Conservation (phyloP, 35 echinoderm and acorn worm species). For the Ophioderma brevispina region DNA sequence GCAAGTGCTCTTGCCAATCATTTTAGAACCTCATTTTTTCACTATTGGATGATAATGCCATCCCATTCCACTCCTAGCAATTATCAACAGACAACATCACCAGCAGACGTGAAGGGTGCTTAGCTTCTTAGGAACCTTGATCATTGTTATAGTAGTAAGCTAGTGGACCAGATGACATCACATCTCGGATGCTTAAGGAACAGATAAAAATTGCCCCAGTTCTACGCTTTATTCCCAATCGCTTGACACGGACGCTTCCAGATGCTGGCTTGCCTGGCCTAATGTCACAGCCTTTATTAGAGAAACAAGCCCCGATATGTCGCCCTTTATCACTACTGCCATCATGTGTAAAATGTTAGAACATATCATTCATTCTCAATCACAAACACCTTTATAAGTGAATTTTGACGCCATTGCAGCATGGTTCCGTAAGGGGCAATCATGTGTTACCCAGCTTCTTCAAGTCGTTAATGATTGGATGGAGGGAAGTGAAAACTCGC, state of each 20-base stretch:
- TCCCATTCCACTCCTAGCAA: constrained; percentile 4
- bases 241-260: too few relatives aligned
- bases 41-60: neutral
- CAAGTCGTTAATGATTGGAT: too few relatives aligned
- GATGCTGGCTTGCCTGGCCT: too few relatives aligned
- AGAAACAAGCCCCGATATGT: neutral
- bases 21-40: constrained; percentile 22
- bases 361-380: constrained; percentile 12
- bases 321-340: too few relatives aligned
- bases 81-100: neutral
- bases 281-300: neutral
- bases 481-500: too few relatives aligned
- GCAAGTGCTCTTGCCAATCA: too few relatives aligned
- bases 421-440: too few relatives aligned
- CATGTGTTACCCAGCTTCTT: constrained; percentile 25
- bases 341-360: too few relatives aligned
- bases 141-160: neutral
- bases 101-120: neutral
- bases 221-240: neutral
- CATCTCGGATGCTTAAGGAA: neutral
- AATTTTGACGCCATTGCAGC: constrained; percentile 15
- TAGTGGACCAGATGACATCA: constrained; percentile 14
- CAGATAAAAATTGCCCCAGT: neutral
- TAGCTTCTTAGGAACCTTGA: constrained; percentile 14
- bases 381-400: constrained; percentile 15